Conservation (phyloP, 2,797 vertebrate species). For the Myripristis murdjan region DNA sequence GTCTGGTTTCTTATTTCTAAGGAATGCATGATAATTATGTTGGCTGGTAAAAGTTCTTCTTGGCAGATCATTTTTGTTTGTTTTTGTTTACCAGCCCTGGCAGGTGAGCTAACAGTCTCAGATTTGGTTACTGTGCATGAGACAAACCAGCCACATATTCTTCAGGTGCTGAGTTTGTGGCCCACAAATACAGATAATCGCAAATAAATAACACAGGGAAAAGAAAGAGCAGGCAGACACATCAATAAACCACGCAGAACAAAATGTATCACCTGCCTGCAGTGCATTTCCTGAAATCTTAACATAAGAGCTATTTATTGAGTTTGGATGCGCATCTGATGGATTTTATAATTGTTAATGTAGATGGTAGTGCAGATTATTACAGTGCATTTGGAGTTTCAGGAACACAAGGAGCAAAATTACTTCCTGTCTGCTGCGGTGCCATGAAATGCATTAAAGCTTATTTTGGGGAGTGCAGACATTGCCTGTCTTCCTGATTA, state of each 20-base stretch:
- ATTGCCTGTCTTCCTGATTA: conserved; percentile 56
- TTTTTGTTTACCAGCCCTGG: too few relatives aligned
- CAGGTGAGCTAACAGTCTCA: background rate
- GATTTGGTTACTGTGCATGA: background rate
- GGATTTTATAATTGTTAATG: conserved; percentile 70
- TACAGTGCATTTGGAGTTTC: conserved; percentile 54
- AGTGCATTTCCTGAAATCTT: conserved; percentile 64
- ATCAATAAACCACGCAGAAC: conserved; percentile 15
- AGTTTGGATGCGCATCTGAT: conserved; percentile 63
- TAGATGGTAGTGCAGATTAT: conserved; percentile 57
- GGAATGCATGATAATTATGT: background rate
- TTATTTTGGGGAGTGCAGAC: conserved; percentile 63
- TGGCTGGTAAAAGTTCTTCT: background rate
- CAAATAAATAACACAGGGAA: conserved; percentile 29
- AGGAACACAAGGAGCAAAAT: conserved; percentile 62
- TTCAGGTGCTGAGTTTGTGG: conserved; percentile 22
- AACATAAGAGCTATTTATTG: conserved; percentile 67
- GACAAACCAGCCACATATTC: background rate
- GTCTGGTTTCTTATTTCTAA: too few relatives aligned
- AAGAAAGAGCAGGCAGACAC: background rate
- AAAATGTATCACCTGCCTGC: conserved; percentile 52
- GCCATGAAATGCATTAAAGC: conserved; percentile 62
- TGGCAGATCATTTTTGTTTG: too few relatives aligned
- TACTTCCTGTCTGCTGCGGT: conserved; percentile 47
- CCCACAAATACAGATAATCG: conserved; percentile 34